Base-by-base conservation (phyloP, 2,888 invertebrate genomes). In the Acanthoscelides obtectus region DNA sequence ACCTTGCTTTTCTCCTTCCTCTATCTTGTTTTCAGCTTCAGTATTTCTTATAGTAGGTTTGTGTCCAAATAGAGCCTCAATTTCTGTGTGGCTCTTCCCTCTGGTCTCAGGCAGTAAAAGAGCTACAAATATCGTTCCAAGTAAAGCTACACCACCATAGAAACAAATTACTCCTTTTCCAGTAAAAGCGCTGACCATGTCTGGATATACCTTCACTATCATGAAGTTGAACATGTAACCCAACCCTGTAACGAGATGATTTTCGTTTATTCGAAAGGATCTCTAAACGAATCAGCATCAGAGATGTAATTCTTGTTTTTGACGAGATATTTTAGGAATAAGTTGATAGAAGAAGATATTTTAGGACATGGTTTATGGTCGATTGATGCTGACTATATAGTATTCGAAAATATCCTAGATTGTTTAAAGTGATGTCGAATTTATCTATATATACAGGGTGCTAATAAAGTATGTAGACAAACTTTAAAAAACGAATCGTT, bases 191-290 rank as follows among this genome's bases (percentile, higher is more conserved):
- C 73, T 25, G 12, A 84, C 75, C 86, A 89, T 86, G 25, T 84
- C 81, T 0, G 87, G 87, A 76, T 88, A 89, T 0, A 84, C 81
- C 77, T 89, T 89, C 0, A 89, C 85, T 1, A 86, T 85, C 0
- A 87, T 77, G 72, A 89, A 89, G 76, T 88, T 88, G 75, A 88
- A 88, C 3, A 86, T 77, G 73, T 89, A 89, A 0, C 85, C 88
- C 0, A 85, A 72, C 65, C 86, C 86, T 0, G 87, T 85, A 0
- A 87, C 86, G 0, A 87, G 69, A 0, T n/a, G n/a, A n/a, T n/a
- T n/a, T n/a, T n/a, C n/a, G n/a, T n/a, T n/a, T n/a, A n/a, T n/a
- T n/a, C n/a, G n/a, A n/a, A n/a, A n/a, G n/a, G n/a, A n/a, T n/a
- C n/a, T n/a, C n/a, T n/a, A n/a, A n/a, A n/a, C n/a, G n/a, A n/a